Evolutionary conservation across 2,113 vertebrate species (phyloP), one percentile per base, ranked within the genome.

Genomic region (Semicossyphus pulcher): DNA sequence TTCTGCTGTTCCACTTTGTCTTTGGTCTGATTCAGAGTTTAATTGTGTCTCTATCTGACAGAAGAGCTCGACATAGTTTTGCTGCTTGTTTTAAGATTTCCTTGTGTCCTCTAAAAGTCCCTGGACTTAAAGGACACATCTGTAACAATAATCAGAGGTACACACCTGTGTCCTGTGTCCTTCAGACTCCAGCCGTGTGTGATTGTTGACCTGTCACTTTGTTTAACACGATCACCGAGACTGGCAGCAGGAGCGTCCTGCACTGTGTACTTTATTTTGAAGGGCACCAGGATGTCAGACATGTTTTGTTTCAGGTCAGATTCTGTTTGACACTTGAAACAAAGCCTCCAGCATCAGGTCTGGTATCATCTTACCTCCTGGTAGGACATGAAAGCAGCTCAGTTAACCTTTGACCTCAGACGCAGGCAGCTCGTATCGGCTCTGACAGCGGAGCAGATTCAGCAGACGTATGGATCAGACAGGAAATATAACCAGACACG

Each of bases 241-340:
- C 56, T 42, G 68, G 11, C 52, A 34, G 72, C 34, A 26, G 29
- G 11, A 57, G 25, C 8, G 8, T 51, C 14, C 1, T n/a, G 21
- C 7, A 16, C 32, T 25, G 37, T 51, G 34, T 45, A 7, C 61
- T 51, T 45, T 20, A 36, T 21, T 25, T 61, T 47, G 47, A 62
- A 73, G 52, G 45, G 49, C 54, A 29, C 29, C 28, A 42, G 20
- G 26, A 9, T 72, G 72, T 76, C 44, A 42, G 39, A 45, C 21
- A 21, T 64, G 58, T 60, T 74, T 77, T 53, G 69, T 26, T 49
- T 36, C 23, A 47, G 62, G 52, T 56, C 73, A 59, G 25, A 56
- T 66, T 81, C 44, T 9, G 21, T 41, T 70, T 71, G 64, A 71
- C 59, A 85, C 7, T 60, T 44, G 34, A 77, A 80, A 76, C 48